phyloP scores from a whole-genome alignment of 2,797 vertebrate species.

The Gambusia yucatana region DNA sequence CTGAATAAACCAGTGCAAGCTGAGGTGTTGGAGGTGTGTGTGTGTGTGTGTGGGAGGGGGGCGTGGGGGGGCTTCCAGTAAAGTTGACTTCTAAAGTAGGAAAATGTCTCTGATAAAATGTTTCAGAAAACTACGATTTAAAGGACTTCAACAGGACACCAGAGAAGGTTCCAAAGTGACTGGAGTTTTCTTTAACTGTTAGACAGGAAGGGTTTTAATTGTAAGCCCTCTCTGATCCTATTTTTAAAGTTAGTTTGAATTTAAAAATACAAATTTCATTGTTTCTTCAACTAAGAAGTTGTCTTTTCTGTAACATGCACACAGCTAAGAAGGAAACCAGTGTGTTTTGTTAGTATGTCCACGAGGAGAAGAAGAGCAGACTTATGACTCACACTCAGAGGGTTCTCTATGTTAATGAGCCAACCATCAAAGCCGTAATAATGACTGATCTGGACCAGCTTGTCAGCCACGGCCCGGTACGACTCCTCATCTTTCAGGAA shows the following conservation, averaged over 20 bases:
- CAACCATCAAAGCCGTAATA: conserved; percentile 91
- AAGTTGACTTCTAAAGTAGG: neutral
- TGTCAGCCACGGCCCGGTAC: conserved; percentile 80
- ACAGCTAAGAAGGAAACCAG: neutral
- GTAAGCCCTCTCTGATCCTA: neutral
- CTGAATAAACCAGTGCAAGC: neutral
- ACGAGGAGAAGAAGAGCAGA: fast-evolving
- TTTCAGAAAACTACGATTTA: neutral
- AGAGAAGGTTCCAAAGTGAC: neutral
- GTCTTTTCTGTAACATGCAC: neutral
- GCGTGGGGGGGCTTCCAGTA: neutral
- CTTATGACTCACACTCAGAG: conserved; percentile 86
- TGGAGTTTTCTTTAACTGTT: neutral
- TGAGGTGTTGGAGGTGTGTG: neutral
- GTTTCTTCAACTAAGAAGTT: neutral
- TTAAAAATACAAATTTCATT: neutral
- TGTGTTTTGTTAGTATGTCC: neutral
- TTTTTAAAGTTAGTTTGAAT: neutral
- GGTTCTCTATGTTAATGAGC: conserved; percentile 94
- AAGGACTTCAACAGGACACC: neutral
- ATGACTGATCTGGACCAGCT: conserved; percentile 88
- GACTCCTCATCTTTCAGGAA: conserved; percentile 86
- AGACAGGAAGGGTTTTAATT: neutral
- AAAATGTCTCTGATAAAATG: neutral
- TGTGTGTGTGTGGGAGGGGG: too few species aligned